Conservation (phyloP, 2,113 vertebrate species). For the Sebastes fasciatus region DNA sequence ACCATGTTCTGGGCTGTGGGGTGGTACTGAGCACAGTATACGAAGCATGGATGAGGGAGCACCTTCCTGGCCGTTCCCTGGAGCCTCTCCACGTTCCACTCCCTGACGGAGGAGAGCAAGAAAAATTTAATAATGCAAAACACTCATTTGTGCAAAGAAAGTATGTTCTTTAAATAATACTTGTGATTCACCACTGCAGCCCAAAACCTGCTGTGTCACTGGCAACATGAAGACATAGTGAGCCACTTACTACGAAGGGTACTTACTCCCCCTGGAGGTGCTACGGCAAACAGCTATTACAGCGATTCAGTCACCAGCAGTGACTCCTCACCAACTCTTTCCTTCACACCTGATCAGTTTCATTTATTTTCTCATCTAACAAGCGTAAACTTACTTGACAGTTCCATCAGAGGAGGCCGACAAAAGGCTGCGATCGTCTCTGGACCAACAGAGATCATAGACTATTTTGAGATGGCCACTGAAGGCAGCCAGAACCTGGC, state of each 20-base stretch:
- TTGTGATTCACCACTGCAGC: background rate
- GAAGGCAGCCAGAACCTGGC: conserved; percentile 89
- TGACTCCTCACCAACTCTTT: background rate
- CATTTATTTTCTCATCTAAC: background rate
- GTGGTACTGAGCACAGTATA: conserved; percentile 95
- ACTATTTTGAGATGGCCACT: conserved; percentile 96
- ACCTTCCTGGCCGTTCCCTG: conserved; percentile 86
- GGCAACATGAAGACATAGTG: background rate
- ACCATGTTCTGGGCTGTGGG: conserved; percentile 88
- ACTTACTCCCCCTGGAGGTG: conserved; percentile 38
- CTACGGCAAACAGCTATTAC: background rate
- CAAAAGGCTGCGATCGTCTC: conserved; percentile 88
- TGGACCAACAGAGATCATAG: conserved; percentile 97
- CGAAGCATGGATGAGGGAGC: conserved; percentile 95
- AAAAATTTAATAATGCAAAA: conserved; percentile 2
- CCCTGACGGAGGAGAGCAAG: conserved; percentile 76
- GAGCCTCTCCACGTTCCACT: conserved; percentile 91
- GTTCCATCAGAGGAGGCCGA: conserved; percentile 97
- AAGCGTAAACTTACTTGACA: conserved; percentile 85
- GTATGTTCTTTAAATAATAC: background rate
- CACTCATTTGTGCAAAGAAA: background rate
- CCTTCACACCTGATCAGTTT: background rate
- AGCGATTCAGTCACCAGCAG: background rate
- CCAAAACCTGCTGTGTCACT: conserved; percentile 28
- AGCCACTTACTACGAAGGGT: background rate